Conservation (phyloP, 2,888 invertebrate species). For the Nemurella pictetii region DNA sequence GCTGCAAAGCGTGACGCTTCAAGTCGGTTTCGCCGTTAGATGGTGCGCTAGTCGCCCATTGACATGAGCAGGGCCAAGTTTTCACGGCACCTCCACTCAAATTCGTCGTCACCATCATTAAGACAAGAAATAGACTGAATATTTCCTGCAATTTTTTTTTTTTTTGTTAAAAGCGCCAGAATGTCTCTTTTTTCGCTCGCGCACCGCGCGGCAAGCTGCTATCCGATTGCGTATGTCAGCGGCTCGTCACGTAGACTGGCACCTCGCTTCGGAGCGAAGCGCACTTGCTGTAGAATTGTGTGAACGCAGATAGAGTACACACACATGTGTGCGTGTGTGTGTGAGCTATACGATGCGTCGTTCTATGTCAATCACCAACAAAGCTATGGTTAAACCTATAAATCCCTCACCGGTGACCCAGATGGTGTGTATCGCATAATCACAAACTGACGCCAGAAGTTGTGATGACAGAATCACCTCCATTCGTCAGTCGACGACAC, state of each 20-base stretch:
- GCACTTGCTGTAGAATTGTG: not conserved
- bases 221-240: conserved; percentile 27
- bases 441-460: conserved; percentile 16
- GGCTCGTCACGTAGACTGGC: conserved; percentile 35
- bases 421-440: not conserved
- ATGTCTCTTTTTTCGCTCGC: not conserved
- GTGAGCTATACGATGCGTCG: not conserved
- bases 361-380: not conserved
- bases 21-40: not conserved
- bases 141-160: no score
- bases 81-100: not conserved
- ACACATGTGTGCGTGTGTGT: not conserved
- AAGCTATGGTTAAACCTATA: conserved; percentile 8
- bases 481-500: conserved; percentile 11
- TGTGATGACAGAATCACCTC: conserved; percentile 11
- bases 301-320: no score
- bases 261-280: not conserved
- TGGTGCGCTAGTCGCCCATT: not conserved
- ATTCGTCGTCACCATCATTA: no score
- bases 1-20: not conserved
- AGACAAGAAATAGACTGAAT: no score
- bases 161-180: no score
- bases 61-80: not conserved
- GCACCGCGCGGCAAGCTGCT: not conserved
- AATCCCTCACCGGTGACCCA: conserved; percentile 26